phyloP scores from a whole-genome alignment of 2,888 invertebrate genomes.

The Lepidocyrtinus sp. region DNA sequence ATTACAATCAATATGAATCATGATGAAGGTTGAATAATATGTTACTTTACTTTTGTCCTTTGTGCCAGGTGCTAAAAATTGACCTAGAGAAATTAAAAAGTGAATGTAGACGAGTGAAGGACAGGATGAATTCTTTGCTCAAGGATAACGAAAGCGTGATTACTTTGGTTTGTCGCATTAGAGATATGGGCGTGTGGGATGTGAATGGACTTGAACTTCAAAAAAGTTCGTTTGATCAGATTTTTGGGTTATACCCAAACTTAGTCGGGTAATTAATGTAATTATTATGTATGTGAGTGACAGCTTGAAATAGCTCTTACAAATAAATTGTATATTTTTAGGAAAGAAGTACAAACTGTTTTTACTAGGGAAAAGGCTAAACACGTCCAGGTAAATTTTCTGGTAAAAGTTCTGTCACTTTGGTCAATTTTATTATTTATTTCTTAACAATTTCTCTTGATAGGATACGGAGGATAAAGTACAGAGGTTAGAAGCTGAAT shows the following conservation, averaged over 20 bases:
- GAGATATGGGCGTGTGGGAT: conserved; percentile 69
- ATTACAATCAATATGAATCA: not conserved
- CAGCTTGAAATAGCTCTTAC: no score
- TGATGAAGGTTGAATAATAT: no score
- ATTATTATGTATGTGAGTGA: no score
- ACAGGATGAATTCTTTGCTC: conserved; percentile 62
- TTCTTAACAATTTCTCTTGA: not conserved
- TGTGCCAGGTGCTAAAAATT: conserved; percentile 51
- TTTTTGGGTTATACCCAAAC: conserved; percentile 68
- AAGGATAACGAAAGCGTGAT: conserved; percentile 67
- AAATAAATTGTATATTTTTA: conserved; percentile 31
- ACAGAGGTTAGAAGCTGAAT: conserved; percentile 51
- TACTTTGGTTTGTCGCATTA: conserved; percentile 65
- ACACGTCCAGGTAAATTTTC: conserved; percentile 58
- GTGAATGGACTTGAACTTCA: conserved; percentile 61
- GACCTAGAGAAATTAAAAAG: conserved; percentile 69
- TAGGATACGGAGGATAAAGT: conserved; percentile 60
- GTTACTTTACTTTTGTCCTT: conserved; percentile 24
- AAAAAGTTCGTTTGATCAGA: conserved; percentile 62
- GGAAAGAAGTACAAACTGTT: conserved; percentile 68
- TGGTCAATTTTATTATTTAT: not conserved
- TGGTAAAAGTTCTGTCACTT: not conserved
- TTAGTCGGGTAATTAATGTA: conserved; percentile 65
- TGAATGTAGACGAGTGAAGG: conserved; percentile 59
- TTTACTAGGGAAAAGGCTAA: conserved; percentile 66